Evolutionary conservation across 2,113 vertebrate genomes (phyloP).

Genomic region (Hippocampus abdominalis): DNA sequence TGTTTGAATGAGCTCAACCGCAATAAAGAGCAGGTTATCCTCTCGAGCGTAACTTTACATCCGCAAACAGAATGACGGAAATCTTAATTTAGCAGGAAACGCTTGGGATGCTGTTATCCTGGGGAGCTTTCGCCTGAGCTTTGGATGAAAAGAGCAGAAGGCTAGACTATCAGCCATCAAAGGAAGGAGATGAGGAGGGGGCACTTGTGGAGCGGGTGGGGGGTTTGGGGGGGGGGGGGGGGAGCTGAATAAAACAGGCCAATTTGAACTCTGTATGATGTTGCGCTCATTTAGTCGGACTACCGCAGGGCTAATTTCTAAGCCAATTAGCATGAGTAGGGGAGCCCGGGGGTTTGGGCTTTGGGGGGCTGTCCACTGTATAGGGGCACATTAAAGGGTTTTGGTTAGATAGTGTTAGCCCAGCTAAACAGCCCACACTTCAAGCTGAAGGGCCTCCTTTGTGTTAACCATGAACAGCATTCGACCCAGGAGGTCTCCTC

Average conservation of each 20-base stretch:
- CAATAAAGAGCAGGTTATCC: neutral
- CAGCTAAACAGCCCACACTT: constrained; percentile 59
- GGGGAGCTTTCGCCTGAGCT: constrained; percentile 16
- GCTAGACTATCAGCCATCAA: constrained; percentile 11
- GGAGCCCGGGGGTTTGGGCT: constrained; percentile 15
- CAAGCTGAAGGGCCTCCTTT: constrained; percentile 65
- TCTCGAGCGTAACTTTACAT: neutral
- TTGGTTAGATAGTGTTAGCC: constrained; percentile 26
- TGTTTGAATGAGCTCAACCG: neutral
- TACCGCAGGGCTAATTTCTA: constrained; percentile 63
- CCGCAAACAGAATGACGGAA: neutral
- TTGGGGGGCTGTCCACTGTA: neutral
- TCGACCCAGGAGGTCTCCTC: constrained; percentile 55
- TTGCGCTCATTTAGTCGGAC: constrained; percentile 64
- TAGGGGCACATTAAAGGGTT: constrained; percentile 27
- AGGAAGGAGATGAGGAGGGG: constrained; percentile 4
- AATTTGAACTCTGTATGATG: constrained; percentile 43
- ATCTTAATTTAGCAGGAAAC: neutral
- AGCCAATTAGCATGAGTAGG: constrained; percentile 47
- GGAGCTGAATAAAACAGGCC: neutral
- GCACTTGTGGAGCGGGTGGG: neutral
- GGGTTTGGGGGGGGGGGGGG: too few relatives aligned
- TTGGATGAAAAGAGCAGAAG: neutral
- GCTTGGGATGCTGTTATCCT: too few relatives aligned
- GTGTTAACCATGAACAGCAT: constrained; percentile 56